Percentiles rank a stretch among this genome's conserved stretches.
phyloP scores from a whole-genome alignment of 2,888 invertebrate genomes.

The Alcis repandata region DNA sequence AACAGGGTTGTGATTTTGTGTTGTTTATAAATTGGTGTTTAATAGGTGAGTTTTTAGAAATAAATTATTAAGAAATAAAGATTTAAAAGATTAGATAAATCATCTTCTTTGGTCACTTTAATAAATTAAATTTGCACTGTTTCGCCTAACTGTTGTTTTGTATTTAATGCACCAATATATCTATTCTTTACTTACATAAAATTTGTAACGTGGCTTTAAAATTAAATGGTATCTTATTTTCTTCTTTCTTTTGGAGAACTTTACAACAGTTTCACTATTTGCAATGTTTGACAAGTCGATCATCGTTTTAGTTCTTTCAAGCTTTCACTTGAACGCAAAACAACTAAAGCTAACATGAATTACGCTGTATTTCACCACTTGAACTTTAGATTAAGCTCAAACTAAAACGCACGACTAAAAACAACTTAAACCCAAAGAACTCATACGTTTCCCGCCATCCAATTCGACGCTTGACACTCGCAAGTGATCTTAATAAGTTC shows the following conservation, averaged over 20 bases:
- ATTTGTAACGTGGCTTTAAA: too few relatives aligned
- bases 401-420: constrained; percentile 37
- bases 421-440: constrained; percentile 41
- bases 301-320: too few relatives aligned
- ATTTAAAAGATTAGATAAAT: background rate
- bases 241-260: too few relatives aligned
- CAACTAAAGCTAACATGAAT: background rate
- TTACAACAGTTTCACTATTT: too few relatives aligned
- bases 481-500: constrained; percentile 58
- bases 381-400: constrained; percentile 27
- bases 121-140: too few relatives aligned
- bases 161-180: too few relatives aligned
- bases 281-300: too few relatives aligned
- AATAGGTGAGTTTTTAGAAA: constrained; percentile 24
- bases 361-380: constrained; percentile 1
- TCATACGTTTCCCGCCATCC: constrained; percentile 44
- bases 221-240: too few relatives aligned
- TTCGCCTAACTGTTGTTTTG: too few relatives aligned
- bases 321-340: background rate
- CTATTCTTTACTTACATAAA: too few relatives aligned
- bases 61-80: background rate
- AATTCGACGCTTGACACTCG: constrained; percentile 54
- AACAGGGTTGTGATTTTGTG: constrained; percentile 49
- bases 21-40: constrained; percentile 37
- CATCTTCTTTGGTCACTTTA: too few relatives aligned